These are phyloP conservation scores for Semnornis frantzii DNA, from an alignment of 2,113 vertebrate species.

Conservation along the genomic window DNA sequence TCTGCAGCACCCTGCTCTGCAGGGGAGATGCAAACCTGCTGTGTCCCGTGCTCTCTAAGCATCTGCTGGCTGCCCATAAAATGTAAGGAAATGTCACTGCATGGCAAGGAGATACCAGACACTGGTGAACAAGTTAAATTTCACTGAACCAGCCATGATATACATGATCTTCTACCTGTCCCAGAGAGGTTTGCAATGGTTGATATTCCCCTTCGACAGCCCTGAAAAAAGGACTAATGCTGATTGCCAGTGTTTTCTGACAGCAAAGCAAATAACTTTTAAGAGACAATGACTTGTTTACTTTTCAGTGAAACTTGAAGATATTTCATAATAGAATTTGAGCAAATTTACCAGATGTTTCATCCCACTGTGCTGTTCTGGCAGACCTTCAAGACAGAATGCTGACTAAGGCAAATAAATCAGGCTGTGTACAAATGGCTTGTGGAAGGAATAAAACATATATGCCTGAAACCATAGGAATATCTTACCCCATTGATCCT, in stretches of 20 bases:
- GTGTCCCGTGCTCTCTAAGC: not conserved
- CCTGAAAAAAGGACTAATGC: not conserved
- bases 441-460: constrained; percentile 51
- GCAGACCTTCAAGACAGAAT: constrained; percentile 62
- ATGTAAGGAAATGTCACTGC: not conserved
- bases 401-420: constrained; percentile 73
- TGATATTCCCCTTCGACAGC: not conserved
- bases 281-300: constrained; percentile 73
- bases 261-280: constrained; percentile 58
- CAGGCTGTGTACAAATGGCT: constrained; percentile 51
- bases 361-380: constrained; percentile 66
- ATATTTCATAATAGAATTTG: constrained; percentile 74
- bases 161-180: not conserved
- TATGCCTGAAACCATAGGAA: constrained; percentile 13
- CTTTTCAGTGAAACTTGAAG: constrained; percentile 69
- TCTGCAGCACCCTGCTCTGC: not conserved
- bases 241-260: constrained; percentile 21
- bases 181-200: not conserved
- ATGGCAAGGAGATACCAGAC: not conserved
- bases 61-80: not conserved
- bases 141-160: not conserved
- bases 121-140: not conserved
- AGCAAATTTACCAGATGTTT: constrained; percentile 77
- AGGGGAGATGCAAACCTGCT: not conserved
- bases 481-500: constrained; percentile 44